These are phyloP conservation scores for Mylabris phalerata DNA, from an alignment of 1,140 invertebrate species.

Conservation along the genomic window DNA sequence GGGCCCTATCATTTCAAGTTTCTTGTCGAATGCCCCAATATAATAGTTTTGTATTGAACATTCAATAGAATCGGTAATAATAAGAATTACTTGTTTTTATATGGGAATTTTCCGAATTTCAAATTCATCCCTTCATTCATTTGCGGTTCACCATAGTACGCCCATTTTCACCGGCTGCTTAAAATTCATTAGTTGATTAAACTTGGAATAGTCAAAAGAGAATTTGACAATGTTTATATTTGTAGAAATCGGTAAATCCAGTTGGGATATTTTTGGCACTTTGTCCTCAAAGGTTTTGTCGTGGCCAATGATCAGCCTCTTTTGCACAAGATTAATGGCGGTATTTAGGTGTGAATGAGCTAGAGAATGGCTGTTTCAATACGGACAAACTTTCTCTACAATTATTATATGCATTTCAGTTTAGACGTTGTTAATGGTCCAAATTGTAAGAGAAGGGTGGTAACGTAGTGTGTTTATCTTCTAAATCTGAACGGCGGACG, in stretches of 20 bases:
- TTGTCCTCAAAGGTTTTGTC: too few species aligned
- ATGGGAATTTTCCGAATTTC: too few species aligned
- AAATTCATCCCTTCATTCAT: slow-evolving; percentile 8
- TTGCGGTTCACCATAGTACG: slow-evolving; percentile 12
- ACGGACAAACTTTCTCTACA: too few species aligned
- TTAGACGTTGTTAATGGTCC: too few species aligned
- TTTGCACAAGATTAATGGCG: too few species aligned
- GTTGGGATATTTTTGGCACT: too few species aligned
- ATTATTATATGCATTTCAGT: too few species aligned
- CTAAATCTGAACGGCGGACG: slow-evolving; percentile 17
- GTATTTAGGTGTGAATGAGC: too few species aligned
- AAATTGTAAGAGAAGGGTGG: too few species aligned
- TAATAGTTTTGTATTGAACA: neutral
- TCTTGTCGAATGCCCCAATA: neutral
- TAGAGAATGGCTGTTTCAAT: too few species aligned
- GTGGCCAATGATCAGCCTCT: too few species aligned
- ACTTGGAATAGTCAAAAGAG: neutral
- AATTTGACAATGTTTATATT: slow-evolving; percentile 2
- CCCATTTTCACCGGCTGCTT: slow-evolving; percentile 7
- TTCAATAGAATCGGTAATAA: neutral
- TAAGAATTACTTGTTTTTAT: too few species aligned
- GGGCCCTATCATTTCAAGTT: neutral
- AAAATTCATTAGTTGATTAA: slow-evolving; percentile 16
- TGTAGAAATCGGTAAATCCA: slow-evolving; percentile 3
- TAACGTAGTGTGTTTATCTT: slow-evolving; percentile 13